phyloP scores from a whole-genome alignment of 2,797 vertebrate species.

The Periparus ater region DNA sequence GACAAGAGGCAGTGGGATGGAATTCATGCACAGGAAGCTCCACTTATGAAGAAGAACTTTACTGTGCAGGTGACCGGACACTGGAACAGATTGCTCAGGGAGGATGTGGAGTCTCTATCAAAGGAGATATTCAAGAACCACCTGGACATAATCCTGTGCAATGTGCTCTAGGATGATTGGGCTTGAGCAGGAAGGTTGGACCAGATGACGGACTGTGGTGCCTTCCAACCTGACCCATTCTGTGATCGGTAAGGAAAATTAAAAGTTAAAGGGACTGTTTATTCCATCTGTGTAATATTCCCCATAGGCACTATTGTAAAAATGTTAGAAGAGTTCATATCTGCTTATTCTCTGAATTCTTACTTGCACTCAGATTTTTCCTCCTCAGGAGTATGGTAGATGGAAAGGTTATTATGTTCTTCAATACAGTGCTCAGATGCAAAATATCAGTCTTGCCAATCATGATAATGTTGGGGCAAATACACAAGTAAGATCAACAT shows the following conservation, averaged over 20 bases:
- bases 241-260: neutral
- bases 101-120: neutral
- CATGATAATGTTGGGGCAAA: neutral
- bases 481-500: neutral
- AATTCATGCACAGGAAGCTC: neutral
- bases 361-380: neutral
- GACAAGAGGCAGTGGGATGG: neutral
- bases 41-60: neutral
- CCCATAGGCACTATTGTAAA: neutral
- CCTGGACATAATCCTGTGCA: neutral
- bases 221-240: neutral
- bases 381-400: neutral
- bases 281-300: neutral
- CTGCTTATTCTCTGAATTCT: neutral
- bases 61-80: rapidly evolving
- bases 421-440: neutral
- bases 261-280: neutral
- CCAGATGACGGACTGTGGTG: neutral
- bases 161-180: neutral
- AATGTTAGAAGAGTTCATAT: neutral
- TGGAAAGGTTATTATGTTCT: neutral
- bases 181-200: neutral
- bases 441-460: neutral
- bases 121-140: neutral
- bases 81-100: neutral